Conservation (phyloP, 2,888 invertebrate species). For the Lydus trimaculatus region DNA sequence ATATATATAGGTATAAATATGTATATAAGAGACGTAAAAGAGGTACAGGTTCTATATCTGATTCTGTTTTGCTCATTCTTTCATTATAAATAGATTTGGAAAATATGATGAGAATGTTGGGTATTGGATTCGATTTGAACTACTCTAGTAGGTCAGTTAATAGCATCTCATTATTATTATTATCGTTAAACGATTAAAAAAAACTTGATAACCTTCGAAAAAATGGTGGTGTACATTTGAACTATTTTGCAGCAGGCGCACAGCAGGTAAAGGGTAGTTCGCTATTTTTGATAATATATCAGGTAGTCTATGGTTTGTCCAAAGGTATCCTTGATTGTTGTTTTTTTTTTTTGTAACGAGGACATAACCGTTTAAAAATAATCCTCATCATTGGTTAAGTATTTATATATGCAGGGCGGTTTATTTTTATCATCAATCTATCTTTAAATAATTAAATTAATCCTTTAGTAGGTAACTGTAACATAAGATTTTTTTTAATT, state of each 20-base stretch:
- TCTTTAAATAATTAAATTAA: too few species aligned
- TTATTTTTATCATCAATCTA: too few species aligned
- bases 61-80: slow-evolving; percentile 17
- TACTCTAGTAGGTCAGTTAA: background rate
- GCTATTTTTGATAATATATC: too few species aligned
- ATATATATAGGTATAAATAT: background rate
- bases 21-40: background rate
- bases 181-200: background rate
- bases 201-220: background rate
- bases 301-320: background rate
- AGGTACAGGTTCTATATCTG: slow-evolving; percentile 23
- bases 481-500: background rate
- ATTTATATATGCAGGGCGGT: background rate
- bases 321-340: background rate
- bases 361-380: background rate
- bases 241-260: background rate
- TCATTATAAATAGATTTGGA: slow-evolving; percentile 21
- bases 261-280: too few species aligned
- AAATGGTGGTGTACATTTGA: background rate
- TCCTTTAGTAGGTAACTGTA: background rate
- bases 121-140: slow-evolving; percentile 12
- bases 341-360: background rate
- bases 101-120: slow-evolving; percentile 14
- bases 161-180: background rate
- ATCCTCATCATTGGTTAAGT: background rate